Percentiles rank a stretch among this genome's conserved stretches.
Conservation (phyloP, 2,888 invertebrate species). For the Parnassius apollo region DNA sequence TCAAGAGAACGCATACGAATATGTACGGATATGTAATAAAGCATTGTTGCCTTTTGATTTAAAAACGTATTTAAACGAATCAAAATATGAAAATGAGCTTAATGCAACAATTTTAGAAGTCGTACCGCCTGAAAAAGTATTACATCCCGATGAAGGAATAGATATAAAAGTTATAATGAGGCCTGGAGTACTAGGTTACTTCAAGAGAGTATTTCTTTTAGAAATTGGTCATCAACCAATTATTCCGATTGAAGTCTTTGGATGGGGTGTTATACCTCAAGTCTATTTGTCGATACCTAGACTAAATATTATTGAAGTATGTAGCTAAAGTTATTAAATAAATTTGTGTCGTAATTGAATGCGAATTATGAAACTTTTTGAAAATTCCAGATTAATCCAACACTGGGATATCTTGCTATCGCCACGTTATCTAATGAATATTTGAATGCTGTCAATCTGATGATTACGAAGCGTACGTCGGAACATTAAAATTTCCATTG, state of each 20-base stretch:
- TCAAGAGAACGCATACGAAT: conserved; percentile 60
- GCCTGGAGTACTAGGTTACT: conserved; percentile 79
- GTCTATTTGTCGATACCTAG: conserved; percentile 75
- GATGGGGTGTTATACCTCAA: conserved; percentile 82
- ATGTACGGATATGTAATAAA: conserved; percentile 68
- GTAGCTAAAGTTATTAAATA: background rate
- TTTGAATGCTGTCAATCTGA: conserved; percentile 57
- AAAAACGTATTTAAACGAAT: conserved; percentile 59
- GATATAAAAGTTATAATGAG: conserved; percentile 70
- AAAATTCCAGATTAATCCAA: conserved; percentile 48
- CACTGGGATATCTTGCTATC: conserved; percentile 75
- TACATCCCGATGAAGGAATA: conserved; percentile 63
- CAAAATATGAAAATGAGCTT: conserved; percentile 54
- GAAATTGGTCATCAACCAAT: conserved; percentile 80
- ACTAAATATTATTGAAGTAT: conserved; percentile 37
- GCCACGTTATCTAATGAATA: conserved; percentile 61
- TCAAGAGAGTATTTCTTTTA: conserved; percentile 66
- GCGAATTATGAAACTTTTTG: background rate
- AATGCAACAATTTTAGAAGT: conserved; percentile 70
- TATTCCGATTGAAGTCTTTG: conserved; percentile 75
- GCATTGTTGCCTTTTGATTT: conserved; percentile 71
- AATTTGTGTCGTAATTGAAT: background rate
- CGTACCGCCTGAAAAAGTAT: conserved; percentile 58
- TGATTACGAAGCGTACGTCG: conserved; percentile 46
- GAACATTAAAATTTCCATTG: conserved; percentile 58